Evolutionary conservation across 2,888 invertebrate species (phyloP).

Genomic region (Erebia aethiops): DNA sequence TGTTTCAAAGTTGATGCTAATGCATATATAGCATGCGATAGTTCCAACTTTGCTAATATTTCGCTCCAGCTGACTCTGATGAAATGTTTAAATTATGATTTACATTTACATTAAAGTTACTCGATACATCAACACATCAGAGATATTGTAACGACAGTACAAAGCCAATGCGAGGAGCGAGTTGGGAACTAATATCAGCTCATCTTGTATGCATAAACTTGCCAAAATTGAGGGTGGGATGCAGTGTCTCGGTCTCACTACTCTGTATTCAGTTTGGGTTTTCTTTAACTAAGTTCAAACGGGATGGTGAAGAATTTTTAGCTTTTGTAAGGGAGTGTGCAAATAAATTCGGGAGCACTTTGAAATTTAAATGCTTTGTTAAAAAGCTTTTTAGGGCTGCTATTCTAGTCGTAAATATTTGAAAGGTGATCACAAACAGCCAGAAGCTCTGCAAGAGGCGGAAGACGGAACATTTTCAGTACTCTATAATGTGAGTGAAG

Average conservation of each 20-base stretch:
- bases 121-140: constrained; percentile 59
- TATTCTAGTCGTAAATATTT: background rate
- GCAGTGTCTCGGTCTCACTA: constrained; percentile 37
- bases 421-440: background rate
- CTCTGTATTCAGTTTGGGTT: constrained; percentile 43
- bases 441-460: too few relatives aligned
- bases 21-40: constrained; percentile 17
- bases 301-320: constrained; percentile 19
- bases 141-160: constrained; percentile 68
- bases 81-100: constrained; percentile 40
- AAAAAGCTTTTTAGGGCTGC: background rate
- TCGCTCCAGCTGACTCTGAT: constrained; percentile 33
- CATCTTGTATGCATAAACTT: constrained; percentile 74
- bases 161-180: constrained; percentile 60
- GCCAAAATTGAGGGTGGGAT: constrained; percentile 37
- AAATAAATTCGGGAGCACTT: constrained; percentile 14
- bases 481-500: too few relatives aligned
- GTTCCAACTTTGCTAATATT: constrained; percentile 30
- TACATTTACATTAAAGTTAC: constrained; percentile 45
- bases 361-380: constrained; percentile 7
- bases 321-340: constrained; percentile 2
- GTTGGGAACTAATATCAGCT: constrained; percentile 67
- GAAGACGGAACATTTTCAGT: too few relatives aligned
- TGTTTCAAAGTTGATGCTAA: constrained; percentile 12
- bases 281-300: constrained; percentile 40